These are phyloP conservation scores for Orientallactaga bullata DNA, from an alignment of 2,113 vertebrate species.

Conservation along the genomic window DNA sequence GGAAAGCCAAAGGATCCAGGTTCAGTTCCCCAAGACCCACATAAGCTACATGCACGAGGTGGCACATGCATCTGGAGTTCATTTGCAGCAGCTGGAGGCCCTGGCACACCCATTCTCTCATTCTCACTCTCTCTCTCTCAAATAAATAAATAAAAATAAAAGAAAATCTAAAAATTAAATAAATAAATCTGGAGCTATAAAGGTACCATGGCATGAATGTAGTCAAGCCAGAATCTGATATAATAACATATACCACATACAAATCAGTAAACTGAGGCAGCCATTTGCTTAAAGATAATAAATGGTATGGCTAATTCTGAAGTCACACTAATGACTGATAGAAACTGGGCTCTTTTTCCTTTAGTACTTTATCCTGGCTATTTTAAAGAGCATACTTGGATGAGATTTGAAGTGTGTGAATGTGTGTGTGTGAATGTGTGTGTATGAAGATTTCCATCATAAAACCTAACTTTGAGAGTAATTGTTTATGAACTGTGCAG, in stretches of 20 bases:
- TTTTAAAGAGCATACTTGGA: conserved; percentile 32
- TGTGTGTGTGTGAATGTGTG: neutral
- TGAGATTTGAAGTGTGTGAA: neutral
- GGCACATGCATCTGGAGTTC: too few species aligned
- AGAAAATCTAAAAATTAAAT: neutral
- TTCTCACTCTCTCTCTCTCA: too few species aligned
- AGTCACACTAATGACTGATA: neutral
- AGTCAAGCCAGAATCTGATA: neutral
- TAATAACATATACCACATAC: neutral
- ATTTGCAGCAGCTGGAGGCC: too few species aligned
- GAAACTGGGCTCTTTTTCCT: neutral
- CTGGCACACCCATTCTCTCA: too few species aligned
- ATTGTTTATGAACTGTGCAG: conserved; percentile 61
- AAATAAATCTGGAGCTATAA: neutral
- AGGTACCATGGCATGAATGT: neutral
- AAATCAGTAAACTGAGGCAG: neutral
- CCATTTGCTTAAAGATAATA: neutral
- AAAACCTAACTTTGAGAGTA: conserved; percentile 48
- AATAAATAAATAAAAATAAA: too few species aligned
- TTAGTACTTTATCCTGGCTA: neutral
- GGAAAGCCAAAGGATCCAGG: too few species aligned
- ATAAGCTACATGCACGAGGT: too few species aligned
- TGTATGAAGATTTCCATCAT: neutral
- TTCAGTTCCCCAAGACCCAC: too few species aligned
- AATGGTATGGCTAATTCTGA: neutral